Percentiles rank a stretch among this genome's conserved stretches.
Conservation (phyloP, 2,797 vertebrate species). For the Parotocinclus haroldoi region DNA sequence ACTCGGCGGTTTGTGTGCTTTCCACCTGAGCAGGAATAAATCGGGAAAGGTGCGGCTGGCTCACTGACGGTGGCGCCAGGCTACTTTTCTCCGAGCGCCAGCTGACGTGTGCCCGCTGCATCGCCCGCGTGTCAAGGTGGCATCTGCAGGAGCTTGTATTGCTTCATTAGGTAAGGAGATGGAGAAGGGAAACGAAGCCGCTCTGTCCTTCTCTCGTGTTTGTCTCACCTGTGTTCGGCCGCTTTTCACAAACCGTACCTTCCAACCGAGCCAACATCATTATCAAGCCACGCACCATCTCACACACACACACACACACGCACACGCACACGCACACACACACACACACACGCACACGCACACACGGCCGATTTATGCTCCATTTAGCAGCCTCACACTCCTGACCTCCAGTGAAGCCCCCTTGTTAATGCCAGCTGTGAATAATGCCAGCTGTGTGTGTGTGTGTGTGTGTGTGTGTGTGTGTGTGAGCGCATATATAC, state of each 20-base stretch:
- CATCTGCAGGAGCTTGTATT: constrained; percentile 46
- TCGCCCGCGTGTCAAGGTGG: constrained; percentile 3
- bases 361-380: neutral
- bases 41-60: neutral
- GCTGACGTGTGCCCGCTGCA: constrained; percentile 3
- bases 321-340: neutral
- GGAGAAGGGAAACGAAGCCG: constrained; percentile 46
- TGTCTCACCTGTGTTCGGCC: constrained; percentile 47
- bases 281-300: constrained; percentile 67
- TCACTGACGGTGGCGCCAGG: neutral
- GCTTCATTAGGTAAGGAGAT: constrained; percentile 61
- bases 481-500: neutral
- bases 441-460: neutral
- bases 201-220: constrained; percentile 33
- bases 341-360: constrained; percentile 3
- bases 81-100: constrained; percentile 9
- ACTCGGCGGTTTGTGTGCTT: neutral
- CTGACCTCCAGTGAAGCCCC: neutral
- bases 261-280: constrained; percentile 63
- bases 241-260: constrained; percentile 56
- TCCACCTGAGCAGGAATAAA: neutral
- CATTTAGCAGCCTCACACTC: constrained; percentile 5
- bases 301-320: constrained; percentile 37
- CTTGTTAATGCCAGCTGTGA: constrained; percentile 45
- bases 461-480: neutral